These are phyloP conservation scores for Lydus trimaculatus DNA, from an alignment of 2,888 invertebrate genomes.

Conservation along the genomic window DNA sequence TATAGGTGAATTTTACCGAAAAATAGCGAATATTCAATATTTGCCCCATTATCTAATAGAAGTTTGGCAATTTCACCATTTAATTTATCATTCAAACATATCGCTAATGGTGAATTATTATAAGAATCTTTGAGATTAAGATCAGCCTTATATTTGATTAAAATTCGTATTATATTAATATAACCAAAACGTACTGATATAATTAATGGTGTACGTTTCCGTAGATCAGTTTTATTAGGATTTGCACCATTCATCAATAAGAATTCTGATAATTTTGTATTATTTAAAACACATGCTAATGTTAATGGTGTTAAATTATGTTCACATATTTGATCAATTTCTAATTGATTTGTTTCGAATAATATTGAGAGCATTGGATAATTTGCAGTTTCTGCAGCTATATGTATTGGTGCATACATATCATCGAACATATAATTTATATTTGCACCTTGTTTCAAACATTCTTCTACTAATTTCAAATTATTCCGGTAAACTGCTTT, in stretches of 20 bases:
- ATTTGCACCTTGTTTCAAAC: background rate
- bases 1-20: slow-evolving; percentile 14
- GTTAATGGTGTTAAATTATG: background rate
- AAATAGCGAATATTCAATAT: slow-evolving; percentile 16
- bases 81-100: slow-evolving; percentile 35
- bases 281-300: background rate
- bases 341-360: background rate
- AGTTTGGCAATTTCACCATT: slow-evolving; percentile 34
- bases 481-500: background rate
- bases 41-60: slow-evolving; percentile 40
- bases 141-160: slow-evolving; percentile 37
- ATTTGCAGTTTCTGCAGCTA: background rate
- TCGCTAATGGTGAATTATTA: slow-evolving; percentile 42
- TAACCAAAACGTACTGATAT: slow-evolving; percentile 32
- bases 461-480: background rate
- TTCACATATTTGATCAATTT: background rate
- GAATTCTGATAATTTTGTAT: background rate
- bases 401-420: background rate
- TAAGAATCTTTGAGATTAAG: slow-evolving; percentile 41
- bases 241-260: slow-evolving; percentile 39
- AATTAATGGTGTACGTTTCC: slow-evolving; percentile 40
- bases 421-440: background rate
- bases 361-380: background rate
- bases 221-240: slow-evolving; percentile 33
- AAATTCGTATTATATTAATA: slow-evolving; percentile 30